phyloP scores from a whole-genome alignment of 2,113 vertebrate species.

The Mesocricetus auratus region DNA sequence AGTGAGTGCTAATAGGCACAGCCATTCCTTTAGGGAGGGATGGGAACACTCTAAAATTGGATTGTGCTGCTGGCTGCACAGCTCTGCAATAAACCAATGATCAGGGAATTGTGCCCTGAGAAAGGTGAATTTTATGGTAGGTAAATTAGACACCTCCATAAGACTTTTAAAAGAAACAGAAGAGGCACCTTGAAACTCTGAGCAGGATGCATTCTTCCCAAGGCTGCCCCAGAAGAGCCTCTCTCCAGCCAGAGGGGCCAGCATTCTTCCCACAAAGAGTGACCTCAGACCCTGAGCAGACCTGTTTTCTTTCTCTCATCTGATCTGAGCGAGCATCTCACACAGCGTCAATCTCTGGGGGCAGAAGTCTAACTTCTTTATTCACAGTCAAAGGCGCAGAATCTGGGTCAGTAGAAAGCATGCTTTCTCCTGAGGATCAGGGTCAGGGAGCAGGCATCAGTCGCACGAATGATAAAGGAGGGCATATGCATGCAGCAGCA shows the following conservation, averaged over 20 bases:
- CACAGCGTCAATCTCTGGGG: slow-evolving; percentile 40
- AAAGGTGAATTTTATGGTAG: slow-evolving; percentile 11
- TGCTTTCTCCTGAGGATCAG: not conserved
- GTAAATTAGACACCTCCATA: not conserved
- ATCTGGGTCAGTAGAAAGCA: slow-evolving; percentile 69
- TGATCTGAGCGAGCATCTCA: slow-evolving; percentile 18
- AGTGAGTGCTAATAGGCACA: not conserved
- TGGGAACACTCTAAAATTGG: not conserved
- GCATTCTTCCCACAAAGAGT: not conserved
- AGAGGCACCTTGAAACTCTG: not conserved
- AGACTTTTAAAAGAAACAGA: slow-evolving; percentile 15
- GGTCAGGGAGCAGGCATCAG: slow-evolving; percentile 55
- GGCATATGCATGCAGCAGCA: not conserved
- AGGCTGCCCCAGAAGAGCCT: not conserved
- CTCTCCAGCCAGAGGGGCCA: not conserved
- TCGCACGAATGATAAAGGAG: slow-evolving; percentile 50
- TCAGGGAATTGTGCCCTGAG: not conserved
- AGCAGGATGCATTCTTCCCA: not conserved
- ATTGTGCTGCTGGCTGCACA: not conserved
- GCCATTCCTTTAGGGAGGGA: not conserved
- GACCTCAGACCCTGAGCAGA: not conserved
- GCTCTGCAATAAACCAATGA: not conserved
- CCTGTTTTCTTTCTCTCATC: not conserved
- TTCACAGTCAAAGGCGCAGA: slow-evolving; percentile 45
- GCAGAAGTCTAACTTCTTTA: slow-evolving; percentile 41